Evolutionary conservation across 2,113 vertebrate species (phyloP).

Genomic region (Diphyllodes magnificus): DNA sequence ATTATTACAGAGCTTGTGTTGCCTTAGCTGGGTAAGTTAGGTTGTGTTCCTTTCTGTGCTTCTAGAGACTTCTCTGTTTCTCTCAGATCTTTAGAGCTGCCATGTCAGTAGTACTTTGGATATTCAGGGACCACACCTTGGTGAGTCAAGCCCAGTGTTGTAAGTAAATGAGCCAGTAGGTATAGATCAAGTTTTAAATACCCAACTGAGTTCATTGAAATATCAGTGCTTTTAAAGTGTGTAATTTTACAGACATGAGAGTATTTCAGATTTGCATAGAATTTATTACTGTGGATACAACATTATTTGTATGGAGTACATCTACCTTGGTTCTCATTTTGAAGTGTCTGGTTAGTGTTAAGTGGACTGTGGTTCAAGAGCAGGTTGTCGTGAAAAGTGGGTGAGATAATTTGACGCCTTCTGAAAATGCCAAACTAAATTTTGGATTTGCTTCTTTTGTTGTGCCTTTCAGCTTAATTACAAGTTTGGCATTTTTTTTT

Average conservation of each 20-base stretch:
- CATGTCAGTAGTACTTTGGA: not conserved
- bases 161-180: not conserved
- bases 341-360: not conserved
- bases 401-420: not conserved
- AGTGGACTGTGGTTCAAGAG: not conserved
- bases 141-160: not conserved
- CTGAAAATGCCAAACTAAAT: slow-evolving; percentile 32
- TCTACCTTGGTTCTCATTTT: not conserved
- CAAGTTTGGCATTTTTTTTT: slow-evolving; percentile 15
- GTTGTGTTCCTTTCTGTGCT: not conserved
- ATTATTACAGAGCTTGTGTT: not conserved
- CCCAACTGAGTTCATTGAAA: not conserved
- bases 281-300: rapidly evolving
- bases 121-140: not conserved
- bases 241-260: not conserved
- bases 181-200: not conserved
- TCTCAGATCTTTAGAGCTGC: not conserved
- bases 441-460: not conserved
- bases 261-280: not conserved
- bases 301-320: not conserved
- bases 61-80: not conserved
- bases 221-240: not conserved
- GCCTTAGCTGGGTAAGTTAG: not conserved
- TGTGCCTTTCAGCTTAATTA: not conserved
- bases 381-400: not conserved